phyloP scores from a whole-genome alignment of 2,888 invertebrate species.

The Harmothoe impar region DNA sequence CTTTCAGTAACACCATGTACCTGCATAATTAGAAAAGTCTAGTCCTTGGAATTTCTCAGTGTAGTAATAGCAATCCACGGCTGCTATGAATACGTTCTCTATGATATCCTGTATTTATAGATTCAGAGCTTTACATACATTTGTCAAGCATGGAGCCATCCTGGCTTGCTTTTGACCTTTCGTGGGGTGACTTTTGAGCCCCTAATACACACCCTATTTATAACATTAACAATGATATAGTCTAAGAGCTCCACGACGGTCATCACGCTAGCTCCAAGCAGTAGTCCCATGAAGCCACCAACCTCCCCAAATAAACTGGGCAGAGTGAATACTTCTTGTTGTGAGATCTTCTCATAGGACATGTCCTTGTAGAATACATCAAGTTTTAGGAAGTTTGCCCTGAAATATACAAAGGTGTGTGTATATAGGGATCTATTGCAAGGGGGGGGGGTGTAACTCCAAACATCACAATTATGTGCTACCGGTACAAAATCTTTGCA shows the following conservation, averaged over 20 bases:
- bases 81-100: no score
- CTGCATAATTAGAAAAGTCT: no score
- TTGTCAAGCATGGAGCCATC: neutral
- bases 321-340: slow-evolving; percentile 67
- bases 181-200: neutral
- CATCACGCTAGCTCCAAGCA: slow-evolving; percentile 70
- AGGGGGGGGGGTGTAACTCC: no score
- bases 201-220: neutral
- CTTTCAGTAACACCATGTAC: no score
- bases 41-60: no score
- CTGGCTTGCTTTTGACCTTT: neutral
- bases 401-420: slow-evolving; percentile 58
- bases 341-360: slow-evolving; percentile 67
- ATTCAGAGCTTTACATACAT: no score
- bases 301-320: slow-evolving; percentile 69
- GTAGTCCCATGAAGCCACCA: slow-evolving; percentile 70
- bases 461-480: no score
- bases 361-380: slow-evolving; percentile 72
- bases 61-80: no score
- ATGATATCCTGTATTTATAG: no score
- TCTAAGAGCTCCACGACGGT: slow-evolving; percentile 71
- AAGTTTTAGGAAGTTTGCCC: slow-evolving; percentile 70
- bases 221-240: slow-evolving; percentile 63
- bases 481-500: no score
- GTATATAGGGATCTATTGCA: no score